These are phyloP conservation scores for Caenorhabditis brenneri DNA, from an alignment of 1,140 invertebrate species.

Conservation along the genomic window DNA sequence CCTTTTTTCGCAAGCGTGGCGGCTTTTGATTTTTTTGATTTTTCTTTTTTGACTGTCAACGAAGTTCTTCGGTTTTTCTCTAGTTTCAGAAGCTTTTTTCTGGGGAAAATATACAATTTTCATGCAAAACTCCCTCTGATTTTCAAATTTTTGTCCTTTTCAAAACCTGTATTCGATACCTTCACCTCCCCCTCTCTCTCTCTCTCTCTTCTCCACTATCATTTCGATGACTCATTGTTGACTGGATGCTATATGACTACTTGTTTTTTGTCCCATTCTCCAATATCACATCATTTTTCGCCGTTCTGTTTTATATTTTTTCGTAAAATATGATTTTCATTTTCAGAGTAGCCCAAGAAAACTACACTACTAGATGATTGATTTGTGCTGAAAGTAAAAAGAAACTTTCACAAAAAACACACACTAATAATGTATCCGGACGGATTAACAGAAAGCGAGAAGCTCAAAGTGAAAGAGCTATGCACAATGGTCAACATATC, in stretches of 20 bases:
- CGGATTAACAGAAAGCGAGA: constrained; percentile 12
- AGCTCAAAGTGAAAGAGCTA: constrained; percentile 29
- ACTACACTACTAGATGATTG: constrained; percentile 19
- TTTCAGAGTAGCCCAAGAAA: constrained; percentile 42
- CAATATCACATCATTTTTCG: not conserved
- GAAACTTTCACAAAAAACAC: not conserved
- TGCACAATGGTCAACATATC: constrained; percentile 34
- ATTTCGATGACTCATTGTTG: constrained; percentile 6
- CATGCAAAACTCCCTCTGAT: not conserved
- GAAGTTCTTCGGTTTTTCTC: not conserved
- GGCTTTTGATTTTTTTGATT: not conserved
- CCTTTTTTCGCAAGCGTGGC: too few species aligned
- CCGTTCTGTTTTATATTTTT: not conserved
- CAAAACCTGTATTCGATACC: not conserved
- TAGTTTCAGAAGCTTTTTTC: not conserved
- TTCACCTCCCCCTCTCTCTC: not conserved
- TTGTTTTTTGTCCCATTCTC: not conserved
- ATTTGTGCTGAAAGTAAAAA: constrained; percentile 5
- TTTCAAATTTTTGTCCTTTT: not conserved
- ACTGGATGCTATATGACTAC: not conserved
- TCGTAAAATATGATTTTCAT: too few species aligned
- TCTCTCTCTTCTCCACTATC: not conserved
- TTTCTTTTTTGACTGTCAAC: not conserved
- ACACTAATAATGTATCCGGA: constrained; percentile 18
- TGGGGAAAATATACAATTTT: too few species aligned